Evolutionary conservation across 2,888 invertebrate genomes (phyloP), one percentile per base, ranked within the genome.

Genomic region (Cosmia trapezina): DNA sequence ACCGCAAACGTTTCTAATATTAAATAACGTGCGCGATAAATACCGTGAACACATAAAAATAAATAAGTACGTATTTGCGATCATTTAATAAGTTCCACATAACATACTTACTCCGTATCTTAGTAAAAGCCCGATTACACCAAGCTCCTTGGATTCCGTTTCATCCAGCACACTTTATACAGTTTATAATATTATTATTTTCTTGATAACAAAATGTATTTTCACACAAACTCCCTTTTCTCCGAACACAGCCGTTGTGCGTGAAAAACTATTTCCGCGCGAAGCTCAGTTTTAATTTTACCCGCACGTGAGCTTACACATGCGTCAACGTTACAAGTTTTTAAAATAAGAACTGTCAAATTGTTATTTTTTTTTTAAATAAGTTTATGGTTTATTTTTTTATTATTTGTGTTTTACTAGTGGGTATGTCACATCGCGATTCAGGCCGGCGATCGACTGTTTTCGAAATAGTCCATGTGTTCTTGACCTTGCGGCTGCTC

Each of bases 401-500:
- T 85, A 86, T 87, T 82, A 85, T 78, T 56, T 65, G 14, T 70
- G 9, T 70, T 53, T 54, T 41, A 83, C 77, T 83, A 81, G 86
- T 85, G 87, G 89, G 85, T 87, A 89, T 92, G 93, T 94, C 93
- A 92, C 91, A 90, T 89, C 92, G 84, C 91, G 90, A 90, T 90
- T 89, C 89, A 88, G 87, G 83, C 89, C 83, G 85, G 87, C 92
- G 89, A 88, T 88, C 89, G 92, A 94, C 93, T 94, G 95, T 93
- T 92, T 92, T 89, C 89, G 91, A 92, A 93, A 91, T 92, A 93
- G 94, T 89, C 87, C 90, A 90, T 88, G 86, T 91, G 94, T 89
- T 94, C 94, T 94, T 96, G 96, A 96, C 96, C 96, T 96, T 95
- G 95, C 93, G 90, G 87, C 89, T 85, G 90, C 93, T 90, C 91